Evolutionary conservation across 2,888 invertebrate genomes (phyloP), one percentile per base, ranked within the genome.

Genomic region (Nowickia ferox): DNA sequence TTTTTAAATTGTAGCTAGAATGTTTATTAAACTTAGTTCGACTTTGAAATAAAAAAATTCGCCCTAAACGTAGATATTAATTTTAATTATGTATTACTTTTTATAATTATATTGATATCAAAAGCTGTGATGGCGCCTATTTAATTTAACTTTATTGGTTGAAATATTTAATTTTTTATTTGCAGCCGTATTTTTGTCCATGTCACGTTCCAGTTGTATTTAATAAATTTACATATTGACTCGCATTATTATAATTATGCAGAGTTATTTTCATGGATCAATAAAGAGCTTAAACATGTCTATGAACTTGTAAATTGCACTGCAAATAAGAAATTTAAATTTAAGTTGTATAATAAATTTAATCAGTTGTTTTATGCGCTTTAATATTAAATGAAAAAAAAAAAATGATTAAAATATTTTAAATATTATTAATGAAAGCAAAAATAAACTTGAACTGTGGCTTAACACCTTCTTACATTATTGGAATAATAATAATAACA

Each of bases 371-470:
- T 55, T 63, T 55, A 53, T 38, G 65, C 11, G 11, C 8, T 46
- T 42, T 38, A n/a, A 65, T 44, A 65, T 15, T 9, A 74, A 76
- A 30, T 30, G 6, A 30, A 30, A 30, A 30, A 30, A 30, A 30
- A 30, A 30, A 30, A 30, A 1, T 30, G 55, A 76, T 51, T 75
- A n/a, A 59, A 59, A 59, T 17, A 59, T 38, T 59, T 59, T 40
- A 59, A 59, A 40, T 38, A 10, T 40, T 59, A 44, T 19, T 40
- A 51, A 48, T 63, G 51, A 61, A 48, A 53, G n/a, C 19, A 15
- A 48, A 51, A 65, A 8, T 77, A 57, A 57, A 48, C 66, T 69
- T 61, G 51, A 44, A 22, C 61, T n/a, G 42, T 59, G 6, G 22
- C 40, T 48, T 51, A 59, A 51, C 10, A 59, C 15, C 40, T 59